phyloP scores from a whole-genome alignment of 2,888 invertebrate genomes.

The Fragum whitleyi region DNA sequence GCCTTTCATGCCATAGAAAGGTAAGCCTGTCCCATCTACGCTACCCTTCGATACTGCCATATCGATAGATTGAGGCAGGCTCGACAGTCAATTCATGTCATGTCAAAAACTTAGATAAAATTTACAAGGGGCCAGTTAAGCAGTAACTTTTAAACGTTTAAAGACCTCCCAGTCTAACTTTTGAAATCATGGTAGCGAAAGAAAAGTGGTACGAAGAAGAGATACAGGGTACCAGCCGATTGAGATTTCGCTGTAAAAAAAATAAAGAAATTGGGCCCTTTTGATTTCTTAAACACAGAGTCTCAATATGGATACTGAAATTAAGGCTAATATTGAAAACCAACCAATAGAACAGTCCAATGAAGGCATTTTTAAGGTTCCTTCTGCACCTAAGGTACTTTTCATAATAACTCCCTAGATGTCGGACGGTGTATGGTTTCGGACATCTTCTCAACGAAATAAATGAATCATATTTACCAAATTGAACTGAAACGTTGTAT shows the following conservation, averaged over 20 bases:
- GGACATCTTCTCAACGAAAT: background rate
- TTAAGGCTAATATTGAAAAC: background rate
- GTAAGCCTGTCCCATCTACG: no score
- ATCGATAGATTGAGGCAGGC: no score
- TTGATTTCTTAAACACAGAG: background rate
- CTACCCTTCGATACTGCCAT: no score
- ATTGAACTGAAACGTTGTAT: no score
- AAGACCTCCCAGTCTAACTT: no score
- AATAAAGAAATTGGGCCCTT: background rate
- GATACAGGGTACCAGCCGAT: background rate
- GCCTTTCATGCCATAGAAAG: no score
- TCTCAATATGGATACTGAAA: slow-evolving; percentile 9
- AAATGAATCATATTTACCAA: no score
- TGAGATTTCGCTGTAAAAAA: background rate
- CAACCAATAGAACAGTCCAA: background rate
- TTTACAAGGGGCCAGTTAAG: no score
- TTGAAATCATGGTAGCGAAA: no score
- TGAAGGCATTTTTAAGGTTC: slow-evolving; percentile 4
- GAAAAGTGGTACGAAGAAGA: background rate
- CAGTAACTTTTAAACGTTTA: no score
- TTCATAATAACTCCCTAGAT: background rate
- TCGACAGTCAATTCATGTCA: no score
- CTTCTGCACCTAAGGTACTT: slow-evolving; percentile 11
- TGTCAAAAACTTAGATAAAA: no score
- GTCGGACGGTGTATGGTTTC: background rate